A percentile compares a stretch with the other conserved stretches of the same genome.
phyloP scores from a whole-genome alignment of 2,797 vertebrate genomes.

The Paguma larvata region DNA sequence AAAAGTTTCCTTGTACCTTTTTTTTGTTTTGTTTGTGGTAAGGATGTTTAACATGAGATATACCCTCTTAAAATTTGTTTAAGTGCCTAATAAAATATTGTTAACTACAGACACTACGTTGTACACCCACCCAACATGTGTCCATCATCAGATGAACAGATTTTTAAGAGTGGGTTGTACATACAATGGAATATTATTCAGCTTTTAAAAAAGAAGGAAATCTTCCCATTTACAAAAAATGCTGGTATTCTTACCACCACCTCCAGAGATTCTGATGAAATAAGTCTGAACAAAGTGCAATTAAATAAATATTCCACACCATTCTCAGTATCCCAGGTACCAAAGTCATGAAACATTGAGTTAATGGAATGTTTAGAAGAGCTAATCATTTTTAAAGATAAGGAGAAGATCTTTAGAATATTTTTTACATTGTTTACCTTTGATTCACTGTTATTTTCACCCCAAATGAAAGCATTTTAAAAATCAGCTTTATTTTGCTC shows the following conservation, averaged over 20 bases:
- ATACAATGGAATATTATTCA: not conserved
- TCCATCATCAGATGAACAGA: not conserved
- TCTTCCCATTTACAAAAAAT: not conserved
- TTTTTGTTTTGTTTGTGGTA: not conserved
- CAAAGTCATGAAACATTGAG: not conserved
- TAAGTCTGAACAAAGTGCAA: not conserved
- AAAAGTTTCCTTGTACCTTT: not conserved
- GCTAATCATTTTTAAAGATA: not conserved
- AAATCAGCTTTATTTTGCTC: not conserved
- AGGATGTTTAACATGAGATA: not conserved
- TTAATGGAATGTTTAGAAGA: not conserved
- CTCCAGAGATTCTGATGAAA: not conserved
- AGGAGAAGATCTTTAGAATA: not conserved
- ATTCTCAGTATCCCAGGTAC: not conserved
- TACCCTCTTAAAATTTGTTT: not conserved
- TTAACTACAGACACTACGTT: not conserved
- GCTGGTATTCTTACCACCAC: not conserved
- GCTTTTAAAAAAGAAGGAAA: not conserved
- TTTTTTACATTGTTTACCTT: not conserved
- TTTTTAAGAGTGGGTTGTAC: not conserved
- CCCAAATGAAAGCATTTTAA: not conserved
- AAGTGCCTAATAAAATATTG: not conserved
- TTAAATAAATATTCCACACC: not conserved
- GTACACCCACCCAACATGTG: not conserved
- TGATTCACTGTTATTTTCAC: constrained; percentile 11